Evolutionary conservation across 2,888 invertebrate species (phyloP).

Genomic region (Cantharis rufa): DNA sequence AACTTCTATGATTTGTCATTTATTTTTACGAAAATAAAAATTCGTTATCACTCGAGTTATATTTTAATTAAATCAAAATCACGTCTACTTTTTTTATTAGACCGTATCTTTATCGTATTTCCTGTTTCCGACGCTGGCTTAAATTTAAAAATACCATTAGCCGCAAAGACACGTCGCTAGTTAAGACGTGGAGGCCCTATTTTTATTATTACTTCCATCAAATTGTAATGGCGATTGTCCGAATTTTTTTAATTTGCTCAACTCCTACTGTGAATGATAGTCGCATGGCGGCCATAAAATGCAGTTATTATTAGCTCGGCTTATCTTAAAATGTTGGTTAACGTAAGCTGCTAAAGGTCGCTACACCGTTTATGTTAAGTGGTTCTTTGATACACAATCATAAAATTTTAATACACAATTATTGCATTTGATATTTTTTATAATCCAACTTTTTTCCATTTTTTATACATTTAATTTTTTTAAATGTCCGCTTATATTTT

Average conservation of each 20-base stretch:
- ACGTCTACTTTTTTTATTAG: background rate
- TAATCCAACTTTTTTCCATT: background rate
- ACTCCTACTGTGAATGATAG: background rate
- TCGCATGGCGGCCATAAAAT: constrained; percentile 26
- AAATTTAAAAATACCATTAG: background rate
- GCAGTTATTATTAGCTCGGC: constrained; percentile 32
- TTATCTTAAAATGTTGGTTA: constrained; percentile 24
- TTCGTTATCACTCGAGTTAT: background rate
- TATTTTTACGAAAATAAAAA: background rate
- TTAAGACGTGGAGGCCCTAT: background rate
- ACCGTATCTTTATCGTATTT: background rate
- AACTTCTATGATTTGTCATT: constrained; percentile 1
- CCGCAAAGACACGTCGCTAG: background rate
- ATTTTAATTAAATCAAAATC: constrained; percentile 1
- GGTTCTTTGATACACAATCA: background rate
- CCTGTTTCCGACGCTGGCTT: background rate
- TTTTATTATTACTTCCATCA: background rate
- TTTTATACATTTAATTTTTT: no score
- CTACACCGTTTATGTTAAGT: constrained; percentile 16
- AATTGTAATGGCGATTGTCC: background rate
- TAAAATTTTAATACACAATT: background rate
- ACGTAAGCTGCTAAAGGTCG: constrained; percentile 28
- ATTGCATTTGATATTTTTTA: background rate
- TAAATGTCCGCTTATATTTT: no score
- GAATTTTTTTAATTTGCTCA: background rate